phyloP scores from a whole-genome alignment of 2,888 invertebrate species.

The Thysanoteuthis rhombus region DNA sequence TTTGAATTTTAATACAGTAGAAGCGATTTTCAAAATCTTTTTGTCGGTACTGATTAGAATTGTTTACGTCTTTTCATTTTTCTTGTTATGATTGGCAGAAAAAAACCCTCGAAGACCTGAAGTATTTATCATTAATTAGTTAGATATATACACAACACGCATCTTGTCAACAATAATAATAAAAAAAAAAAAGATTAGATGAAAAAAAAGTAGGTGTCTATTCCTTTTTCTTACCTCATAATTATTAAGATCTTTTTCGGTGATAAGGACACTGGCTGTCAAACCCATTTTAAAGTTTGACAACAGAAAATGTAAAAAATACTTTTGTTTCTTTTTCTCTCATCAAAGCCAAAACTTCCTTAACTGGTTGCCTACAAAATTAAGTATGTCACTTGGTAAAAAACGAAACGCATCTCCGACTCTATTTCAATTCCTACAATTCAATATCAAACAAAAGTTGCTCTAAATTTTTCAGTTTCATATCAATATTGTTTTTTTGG shows the following conservation, averaged over 20 bases:
- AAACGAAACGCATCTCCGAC: not conserved
- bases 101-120: too few relatives aligned
- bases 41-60: too few relatives aligned
- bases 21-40: too few relatives aligned
- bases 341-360: not conserved
- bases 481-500: not conserved
- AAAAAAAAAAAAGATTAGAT: too few relatives aligned
- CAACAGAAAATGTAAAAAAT: not conserved
- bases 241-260: conserved; percentile 20
- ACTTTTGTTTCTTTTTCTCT: not conserved
- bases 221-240: not conserved
- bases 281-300: conserved; percentile 19
- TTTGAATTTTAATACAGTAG: too few relatives aligned
- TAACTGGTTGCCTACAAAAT: not conserved
- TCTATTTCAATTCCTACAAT: not conserved
- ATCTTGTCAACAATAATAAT: too few relatives aligned
- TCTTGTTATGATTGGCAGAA: too few relatives aligned
- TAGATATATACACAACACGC: too few relatives aligned
- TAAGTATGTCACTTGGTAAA: not conserved
- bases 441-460: not conserved
- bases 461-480: not conserved
- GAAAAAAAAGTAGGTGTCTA: not conserved
- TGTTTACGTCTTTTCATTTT: too few relatives aligned
- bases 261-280: not conserved
- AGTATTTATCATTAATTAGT: too few relatives aligned